Percentiles rank a stretch among this genome's conserved stretches.
Evolutionary conservation across 2,113 vertebrate genomes (phyloP).

Genomic region (Seriola dumerili): DNA sequence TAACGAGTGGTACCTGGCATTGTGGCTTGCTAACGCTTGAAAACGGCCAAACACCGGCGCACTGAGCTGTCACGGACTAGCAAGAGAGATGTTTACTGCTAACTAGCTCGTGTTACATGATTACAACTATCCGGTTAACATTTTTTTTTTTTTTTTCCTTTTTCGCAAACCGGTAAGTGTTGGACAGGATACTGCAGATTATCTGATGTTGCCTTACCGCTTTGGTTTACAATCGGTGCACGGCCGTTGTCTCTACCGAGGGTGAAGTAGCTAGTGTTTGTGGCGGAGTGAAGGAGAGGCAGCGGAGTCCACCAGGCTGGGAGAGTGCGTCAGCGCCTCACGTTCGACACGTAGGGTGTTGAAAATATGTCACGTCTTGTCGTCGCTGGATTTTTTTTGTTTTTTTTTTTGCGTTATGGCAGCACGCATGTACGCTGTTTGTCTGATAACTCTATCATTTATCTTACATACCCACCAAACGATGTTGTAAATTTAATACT

Average conservation of each 20-base stretch:
- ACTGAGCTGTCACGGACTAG: slow-evolving; percentile 56
- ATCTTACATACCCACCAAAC: neutral
- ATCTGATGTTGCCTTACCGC: slow-evolving; percentile 71
- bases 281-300: slow-evolving; percentile 43
- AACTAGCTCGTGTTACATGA: slow-evolving; percentile 37
- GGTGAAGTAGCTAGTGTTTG: slow-evolving; percentile 53
- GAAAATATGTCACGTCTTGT: slow-evolving; percentile 55
- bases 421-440: neutral
- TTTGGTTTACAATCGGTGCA: slow-evolving; percentile 56
- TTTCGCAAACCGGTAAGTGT: neutral
- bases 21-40: slow-evolving; percentile 56
- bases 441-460: neutral
- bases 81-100: slow-evolving; percentile 40
- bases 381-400: neutral
- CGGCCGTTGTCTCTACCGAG: slow-evolving; percentile 54
- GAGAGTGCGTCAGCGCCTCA: slow-evolving; percentile 57
- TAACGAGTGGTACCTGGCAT: slow-evolving; percentile 63
- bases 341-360: slow-evolving; percentile 52
- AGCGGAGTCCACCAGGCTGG: slow-evolving; percentile 30
- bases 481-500: neutral
- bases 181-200: slow-evolving; percentile 3
- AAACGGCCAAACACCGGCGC: slow-evolving; percentile 66
- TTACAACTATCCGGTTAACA: neutral
- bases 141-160: no score
- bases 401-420: neutral